A percentile compares a stretch with the other conserved stretches of the same genome.
Conservation (phyloP, 2,888 invertebrate genomes). For the Choreutis nemorana region DNA sequence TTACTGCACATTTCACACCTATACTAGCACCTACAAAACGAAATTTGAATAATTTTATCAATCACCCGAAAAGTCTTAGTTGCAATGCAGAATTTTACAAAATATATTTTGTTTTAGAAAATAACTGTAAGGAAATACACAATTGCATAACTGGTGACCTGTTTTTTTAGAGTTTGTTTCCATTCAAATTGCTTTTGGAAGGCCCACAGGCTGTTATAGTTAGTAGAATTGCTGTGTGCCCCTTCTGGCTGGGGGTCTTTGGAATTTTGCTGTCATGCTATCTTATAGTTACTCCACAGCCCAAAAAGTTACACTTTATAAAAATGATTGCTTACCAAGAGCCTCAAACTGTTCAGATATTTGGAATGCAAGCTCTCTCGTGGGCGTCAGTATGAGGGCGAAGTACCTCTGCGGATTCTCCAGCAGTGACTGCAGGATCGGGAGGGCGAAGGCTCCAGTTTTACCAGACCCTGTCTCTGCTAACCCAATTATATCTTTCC, state of each 20-base stretch:
- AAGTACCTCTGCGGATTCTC: slow-evolving; percentile 94
- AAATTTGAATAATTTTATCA: neutral
- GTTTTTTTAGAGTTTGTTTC: too few species aligned
- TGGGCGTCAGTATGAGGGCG: slow-evolving; percentile 93
- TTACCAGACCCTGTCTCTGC: slow-evolving; percentile 94
- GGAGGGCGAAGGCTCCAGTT: slow-evolving; percentile 97
- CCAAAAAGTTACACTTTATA: too few species aligned
- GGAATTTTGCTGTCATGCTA: too few species aligned
- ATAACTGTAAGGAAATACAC: too few species aligned
- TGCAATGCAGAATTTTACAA: too few species aligned
- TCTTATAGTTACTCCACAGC: too few species aligned
- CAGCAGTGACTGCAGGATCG: slow-evolving; percentile 90
- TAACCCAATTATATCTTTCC: slow-evolving; percentile 71
- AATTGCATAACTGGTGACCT: too few species aligned
- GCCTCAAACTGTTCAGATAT: slow-evolving; percentile 99
- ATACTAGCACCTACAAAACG: slow-evolving; percentile 75
- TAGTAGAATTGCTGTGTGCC: too few species aligned
- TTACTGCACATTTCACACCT: slow-evolving; percentile 94
- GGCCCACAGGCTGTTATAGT: too few species aligned
- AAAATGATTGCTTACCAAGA: slow-evolving; percentile 77
- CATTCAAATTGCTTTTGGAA: too few species aligned
- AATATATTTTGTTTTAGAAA: slow-evolving; percentile 1
- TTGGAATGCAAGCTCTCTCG: slow-evolving; percentile 97
- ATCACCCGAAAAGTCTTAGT: too few species aligned
- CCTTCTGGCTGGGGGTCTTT: too few species aligned